Conservation (phyloP, 2,888 invertebrate species). For the Lomographa bimaculata region DNA sequence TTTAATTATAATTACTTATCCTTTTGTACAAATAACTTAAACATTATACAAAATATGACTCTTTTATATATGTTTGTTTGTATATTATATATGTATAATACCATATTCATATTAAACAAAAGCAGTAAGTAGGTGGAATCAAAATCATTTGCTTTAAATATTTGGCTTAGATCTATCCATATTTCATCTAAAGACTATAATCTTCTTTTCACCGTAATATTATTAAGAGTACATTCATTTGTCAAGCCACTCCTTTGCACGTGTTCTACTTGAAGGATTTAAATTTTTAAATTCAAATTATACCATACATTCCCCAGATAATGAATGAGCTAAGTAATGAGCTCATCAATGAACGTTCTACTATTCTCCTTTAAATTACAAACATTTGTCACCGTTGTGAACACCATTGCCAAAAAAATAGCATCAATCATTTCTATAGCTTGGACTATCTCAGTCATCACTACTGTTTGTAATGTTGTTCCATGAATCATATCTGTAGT, state of each 20-base stretch:
- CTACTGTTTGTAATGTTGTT: slow-evolving; percentile 19
- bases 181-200: slow-evolving; percentile 5
- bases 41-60: no score
- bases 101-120: no score
- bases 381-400: slow-evolving; percentile 17
- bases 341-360: slow-evolving; percentile 19
- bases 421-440: slow-evolving; percentile 14
- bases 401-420: slow-evolving; percentile 10
- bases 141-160: no score
- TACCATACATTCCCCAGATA: slow-evolving; percentile 15
- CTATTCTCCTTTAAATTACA: slow-evolving; percentile 20
- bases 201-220: slow-evolving; percentile 11
- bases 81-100: no score
- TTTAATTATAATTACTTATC: no score
- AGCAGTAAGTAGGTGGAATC: no score
- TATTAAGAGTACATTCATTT: slow-evolving; percentile 10
- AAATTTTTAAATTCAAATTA: slow-evolving; percentile 18
- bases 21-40: no score
- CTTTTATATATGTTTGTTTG: no score
- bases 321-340: slow-evolving; percentile 20
- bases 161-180: neutral
- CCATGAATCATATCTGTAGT: slow-evolving; percentile 21
- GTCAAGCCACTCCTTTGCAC: slow-evolving; percentile 15
- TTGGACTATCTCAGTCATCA: slow-evolving; percentile 14
- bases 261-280: slow-evolving; percentile 13